phyloP scores from a whole-genome alignment of 2,888 invertebrate species.

The Notocelia uddmanniana region DNA sequence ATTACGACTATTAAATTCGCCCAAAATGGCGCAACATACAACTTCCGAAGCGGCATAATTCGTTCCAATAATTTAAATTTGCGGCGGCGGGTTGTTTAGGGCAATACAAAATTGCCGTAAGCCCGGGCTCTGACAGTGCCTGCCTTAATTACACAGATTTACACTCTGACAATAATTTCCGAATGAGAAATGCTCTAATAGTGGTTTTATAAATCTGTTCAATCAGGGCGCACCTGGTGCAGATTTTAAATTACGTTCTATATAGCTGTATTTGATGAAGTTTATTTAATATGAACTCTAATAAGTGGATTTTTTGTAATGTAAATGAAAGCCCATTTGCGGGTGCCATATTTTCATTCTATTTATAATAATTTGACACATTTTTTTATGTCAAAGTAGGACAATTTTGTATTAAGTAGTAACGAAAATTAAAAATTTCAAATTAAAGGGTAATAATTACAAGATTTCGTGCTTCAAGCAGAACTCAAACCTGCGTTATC shows the following conservation, averaged over 20 bases:
- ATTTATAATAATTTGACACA: too few relatives aligned
- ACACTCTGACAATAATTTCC: conserved; percentile 40
- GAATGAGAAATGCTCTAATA: conserved; percentile 30
- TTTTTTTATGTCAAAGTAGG: too few relatives aligned
- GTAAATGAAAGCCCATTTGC: neutral
- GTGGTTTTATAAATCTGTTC: conserved; percentile 20
- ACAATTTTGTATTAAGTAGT: too few relatives aligned
- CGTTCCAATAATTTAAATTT: conserved; percentile 64
- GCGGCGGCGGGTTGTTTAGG: conserved; percentile 57
- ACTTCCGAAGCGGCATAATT: conserved; percentile 39
- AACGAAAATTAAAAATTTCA: too few relatives aligned
- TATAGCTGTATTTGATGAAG: neutral
- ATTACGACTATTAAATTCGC: conserved; percentile 25
- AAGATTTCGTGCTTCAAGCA: too few relatives aligned
- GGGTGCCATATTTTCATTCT: neutral
- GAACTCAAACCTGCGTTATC: too few relatives aligned
- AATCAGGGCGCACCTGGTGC: conserved; percentile 27
- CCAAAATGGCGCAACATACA: conserved; percentile 21
- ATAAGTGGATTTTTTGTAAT: neutral
- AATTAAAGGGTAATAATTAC: too few relatives aligned
- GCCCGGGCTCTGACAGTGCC: conserved; percentile 49
- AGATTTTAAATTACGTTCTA: neutral
- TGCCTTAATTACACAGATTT: conserved; percentile 53
- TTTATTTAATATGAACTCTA: neutral
- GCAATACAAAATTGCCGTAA: conserved; percentile 53